Base-by-base conservation (phyloP, 2,797 vertebrate genomes). In the Leptodactylus fallax region DNA sequence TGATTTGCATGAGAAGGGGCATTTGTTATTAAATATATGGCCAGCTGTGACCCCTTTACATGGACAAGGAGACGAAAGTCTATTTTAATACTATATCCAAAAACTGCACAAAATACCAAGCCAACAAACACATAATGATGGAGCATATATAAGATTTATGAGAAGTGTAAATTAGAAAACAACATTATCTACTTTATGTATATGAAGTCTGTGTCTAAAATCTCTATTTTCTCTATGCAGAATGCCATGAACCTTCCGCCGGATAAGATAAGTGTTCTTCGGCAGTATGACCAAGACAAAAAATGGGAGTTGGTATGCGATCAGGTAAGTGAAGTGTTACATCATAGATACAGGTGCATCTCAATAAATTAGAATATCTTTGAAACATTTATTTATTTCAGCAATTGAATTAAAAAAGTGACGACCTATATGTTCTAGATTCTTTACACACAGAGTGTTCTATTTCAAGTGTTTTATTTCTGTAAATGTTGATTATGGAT, bases 231-330 rank as follows among this genome's bases (percentile, higher is more conserved):
- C 47, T 25, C 49, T 6, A 67, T 60, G 7, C 93, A 99, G 98
- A 97, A 96, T 92, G 97, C 97, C 14, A 99, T 99, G 98, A 99
- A 99, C 92, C 95, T 99, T 90, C 98, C 98, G 23, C 97, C 97
- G 0, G 98, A 99, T 94, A 99, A 99, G 92, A 96, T 97, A 91
- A 95, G 97, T 92, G 94, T 98, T 87, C 96, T 99, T 71, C 96
- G 93, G 86, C 96, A 97, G 91, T 98, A 98, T 0, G 96, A 98
- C 94, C 96, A 91, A 0, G 98, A 99, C 92, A 99, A 99, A 96
- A 99, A 99, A 90, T 99, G 98, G 98, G 98, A 99, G 76, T 95
- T 99, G 91, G 94, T 99, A 91, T 99, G 98, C 90, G 96, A 96
- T 92, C 97, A 98, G 96, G 97, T 98, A 90, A 93, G 82, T 83